A percentile compares a stretch with the other conserved stretches of the same genome.
Conservation (phyloP, 2,888 invertebrate genomes). For the Lordiphosa fenestrarum region DNA sequence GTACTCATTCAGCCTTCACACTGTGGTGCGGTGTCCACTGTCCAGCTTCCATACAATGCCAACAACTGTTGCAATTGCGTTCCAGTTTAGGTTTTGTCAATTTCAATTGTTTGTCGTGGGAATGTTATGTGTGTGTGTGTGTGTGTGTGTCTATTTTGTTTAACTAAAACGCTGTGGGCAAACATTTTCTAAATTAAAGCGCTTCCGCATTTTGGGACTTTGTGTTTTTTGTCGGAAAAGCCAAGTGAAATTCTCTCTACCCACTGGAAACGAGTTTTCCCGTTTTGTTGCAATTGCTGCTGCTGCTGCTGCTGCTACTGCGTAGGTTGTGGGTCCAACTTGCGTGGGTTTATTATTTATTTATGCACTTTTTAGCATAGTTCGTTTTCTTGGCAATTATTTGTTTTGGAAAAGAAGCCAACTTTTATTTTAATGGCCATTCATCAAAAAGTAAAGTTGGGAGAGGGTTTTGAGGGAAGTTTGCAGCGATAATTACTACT, state of each 20-base stretch:
- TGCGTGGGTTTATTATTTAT: slow-evolving; percentile 1
- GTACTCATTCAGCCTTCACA: slow-evolving; percentile 12
- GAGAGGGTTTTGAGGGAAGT: too few relatives aligned
- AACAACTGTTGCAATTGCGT: slow-evolving; percentile 12
- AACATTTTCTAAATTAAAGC: slow-evolving; percentile 6
- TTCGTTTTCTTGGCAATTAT: not conserved
- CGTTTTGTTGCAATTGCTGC: not conserved
- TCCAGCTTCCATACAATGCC: slow-evolving; percentile 10
- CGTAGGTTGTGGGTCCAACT: not conserved
- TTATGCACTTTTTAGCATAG: slow-evolving; percentile 1
- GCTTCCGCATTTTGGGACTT: slow-evolving; percentile 8
- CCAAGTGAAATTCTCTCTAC: not conserved
- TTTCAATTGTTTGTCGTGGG: slow-evolving; percentile 13
- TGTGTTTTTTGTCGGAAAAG: not conserved
- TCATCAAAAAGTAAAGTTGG: too few relatives aligned
- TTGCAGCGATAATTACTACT: too few relatives aligned
- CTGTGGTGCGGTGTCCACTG: not conserved
- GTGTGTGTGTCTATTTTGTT: slow-evolving; percentile 3
- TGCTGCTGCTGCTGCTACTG: too few relatives aligned
- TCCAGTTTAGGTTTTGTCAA: slow-evolving; percentile 7
- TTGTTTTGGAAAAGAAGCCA: too few relatives aligned
- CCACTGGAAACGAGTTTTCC: not conserved
- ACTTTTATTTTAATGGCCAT: too few relatives aligned
- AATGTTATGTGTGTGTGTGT: not conserved
- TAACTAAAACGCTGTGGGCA: slow-evolving; percentile 5